These are phyloP conservation scores for Centruroides sculpturatus DNA, from an alignment of 1,140 invertebrate species.

Conservation along the genomic window DNA sequence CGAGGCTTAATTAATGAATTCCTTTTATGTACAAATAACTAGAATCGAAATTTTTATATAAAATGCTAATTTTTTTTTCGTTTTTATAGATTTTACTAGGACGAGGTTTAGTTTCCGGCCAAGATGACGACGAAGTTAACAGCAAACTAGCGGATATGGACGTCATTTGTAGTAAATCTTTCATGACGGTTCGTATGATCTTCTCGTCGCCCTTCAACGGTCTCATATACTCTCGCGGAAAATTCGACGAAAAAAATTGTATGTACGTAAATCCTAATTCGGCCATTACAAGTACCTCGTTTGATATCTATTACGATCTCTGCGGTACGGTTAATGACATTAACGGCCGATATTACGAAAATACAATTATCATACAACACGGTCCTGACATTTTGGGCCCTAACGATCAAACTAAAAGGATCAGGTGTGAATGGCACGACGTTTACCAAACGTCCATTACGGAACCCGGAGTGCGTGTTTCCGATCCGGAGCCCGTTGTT, in stretches of 20 bases:
- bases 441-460: conserved; percentile 91
- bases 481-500: conserved; percentile 5
- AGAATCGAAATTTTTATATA: too few relatives aligned
- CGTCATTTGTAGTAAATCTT: conserved; percentile 42
- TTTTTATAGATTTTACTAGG: too few relatives aligned
- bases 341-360: conserved; percentile 72
- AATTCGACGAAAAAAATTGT: conserved; percentile 50
- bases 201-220: conserved; percentile 49
- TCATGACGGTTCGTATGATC: conserved; percentile 45
- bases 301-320: conserved; percentile 76
- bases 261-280: conserved; percentile 78
- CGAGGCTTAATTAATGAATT: too few relatives aligned
- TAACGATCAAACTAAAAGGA: conserved; percentile 87
- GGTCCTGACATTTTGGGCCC: conserved; percentile 84
- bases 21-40: too few relatives aligned
- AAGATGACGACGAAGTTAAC: not conserved
- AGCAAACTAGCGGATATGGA: conserved; percentile 36
- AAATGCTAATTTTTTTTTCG: too few relatives aligned
- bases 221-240: conserved; percentile 53
- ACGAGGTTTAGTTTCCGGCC: too few relatives aligned
- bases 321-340: conserved; percentile 74
- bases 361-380: conserved; percentile 85
- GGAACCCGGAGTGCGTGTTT: conserved; percentile 35
- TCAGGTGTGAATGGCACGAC: conserved; percentile 91
- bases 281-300: conserved; percentile 41